These are phyloP conservation scores for Graptemys geographica DNA, from an alignment of 2,797 vertebrate species.

Conservation along the genomic window DNA sequence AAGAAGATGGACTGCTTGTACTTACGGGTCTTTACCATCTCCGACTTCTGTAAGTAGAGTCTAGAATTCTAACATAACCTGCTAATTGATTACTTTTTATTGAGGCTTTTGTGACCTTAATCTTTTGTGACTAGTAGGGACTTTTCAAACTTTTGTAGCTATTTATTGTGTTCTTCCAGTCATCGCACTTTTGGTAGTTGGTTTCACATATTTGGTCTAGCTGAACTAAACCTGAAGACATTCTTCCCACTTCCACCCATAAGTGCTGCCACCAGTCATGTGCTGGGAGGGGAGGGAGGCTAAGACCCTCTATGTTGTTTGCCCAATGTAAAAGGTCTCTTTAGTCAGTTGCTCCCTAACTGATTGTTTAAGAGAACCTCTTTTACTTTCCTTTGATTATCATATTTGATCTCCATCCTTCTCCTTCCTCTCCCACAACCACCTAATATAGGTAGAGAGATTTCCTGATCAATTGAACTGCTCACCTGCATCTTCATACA, in stretches of 20 bases:
- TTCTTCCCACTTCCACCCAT: not conserved
- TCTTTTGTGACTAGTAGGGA: not conserved
- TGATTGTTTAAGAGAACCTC: not conserved
- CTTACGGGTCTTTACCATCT: not conserved
- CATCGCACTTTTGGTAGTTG: not conserved
- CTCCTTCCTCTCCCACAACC: too few species aligned
- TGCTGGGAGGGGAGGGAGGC: accelerated
- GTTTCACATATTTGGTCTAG: not conserved
- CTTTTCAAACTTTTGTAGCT: not conserved
- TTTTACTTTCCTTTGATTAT: not conserved
- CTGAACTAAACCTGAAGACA: not conserved
- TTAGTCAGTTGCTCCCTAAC: not conserved
- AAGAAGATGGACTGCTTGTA: not conserved
- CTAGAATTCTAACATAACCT: not conserved
- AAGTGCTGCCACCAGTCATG: not conserved
- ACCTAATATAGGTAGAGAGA: not conserved
- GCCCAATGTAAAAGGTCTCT: not conserved
- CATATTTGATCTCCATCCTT: not conserved
- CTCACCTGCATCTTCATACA: not conserved
- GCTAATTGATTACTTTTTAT: too few species aligned
- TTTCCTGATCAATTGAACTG: not conserved
- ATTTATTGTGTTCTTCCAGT: not conserved
- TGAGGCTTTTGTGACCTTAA: not conserved
- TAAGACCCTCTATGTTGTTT: not conserved
- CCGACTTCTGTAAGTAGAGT: not conserved